Base-by-base conservation (phyloP, 2,888 invertebrate species). In the Cepaea hortensis region DNA sequence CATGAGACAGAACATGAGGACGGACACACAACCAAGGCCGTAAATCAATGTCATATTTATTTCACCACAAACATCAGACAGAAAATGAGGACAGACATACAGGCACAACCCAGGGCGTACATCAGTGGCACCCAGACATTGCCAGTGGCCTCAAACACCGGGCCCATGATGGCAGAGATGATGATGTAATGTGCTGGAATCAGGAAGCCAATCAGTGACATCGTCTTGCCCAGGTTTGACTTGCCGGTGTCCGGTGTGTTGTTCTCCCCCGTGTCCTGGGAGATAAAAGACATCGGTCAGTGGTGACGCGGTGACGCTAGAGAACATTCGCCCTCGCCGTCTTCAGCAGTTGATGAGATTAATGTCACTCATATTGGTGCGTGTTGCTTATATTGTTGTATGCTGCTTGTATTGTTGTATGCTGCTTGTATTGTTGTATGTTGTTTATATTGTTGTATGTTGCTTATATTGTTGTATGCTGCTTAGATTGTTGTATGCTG, bases 131-230 rank as follows among this genome's bases (percentile, higher is more conserved):
- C 20, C 84, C 84, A 84, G 20, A 76, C 84, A 46, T 55, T 65
- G 18, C 35, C 65, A 18, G 65, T 61, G 4, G 46, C 65, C 13
- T 62, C 62, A 20, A 84, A 61, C 7, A 76, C 13, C 7, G 84
- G 76, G 7, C 84, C 84, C 62, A 76, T 75, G 61, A 84, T 55
- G 62, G 65, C 15, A 4, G 61, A 35, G n/a, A 76, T 13, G 55
- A 76, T 23, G 18, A 84, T 20, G 76, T 76, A 76, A 20, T 84
- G 84, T 11, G 76, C 61, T 4, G 84, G 75, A 18, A 76, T 76
- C 18, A 76, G 48, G 65, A 84, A 76, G 23, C 84, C 76, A 11
- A 84, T 62, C 6, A 84, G 46, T 50, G 84, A 84, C 84, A 84
- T 84, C 1, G 23, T 76, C 62, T 62, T 72, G 13, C 84, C 84